phyloP scores from a whole-genome alignment of 2,113 vertebrate genomes.

The Alexandromys fortis region DNA sequence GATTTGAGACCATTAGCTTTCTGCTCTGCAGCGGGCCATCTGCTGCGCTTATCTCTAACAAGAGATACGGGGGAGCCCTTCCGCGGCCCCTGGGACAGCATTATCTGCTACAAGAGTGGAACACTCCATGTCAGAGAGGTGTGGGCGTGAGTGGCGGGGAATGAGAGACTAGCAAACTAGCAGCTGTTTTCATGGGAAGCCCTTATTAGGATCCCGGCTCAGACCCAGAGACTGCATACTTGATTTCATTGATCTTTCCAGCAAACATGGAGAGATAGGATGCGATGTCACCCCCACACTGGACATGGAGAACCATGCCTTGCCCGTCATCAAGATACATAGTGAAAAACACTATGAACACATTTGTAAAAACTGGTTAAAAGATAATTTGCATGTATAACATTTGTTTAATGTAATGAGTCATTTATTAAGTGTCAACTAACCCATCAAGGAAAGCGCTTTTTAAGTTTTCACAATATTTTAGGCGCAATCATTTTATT shows the following conservation, averaged over 20 bases:
- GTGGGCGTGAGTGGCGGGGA: neutral
- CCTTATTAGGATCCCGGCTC: neutral
- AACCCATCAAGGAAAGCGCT: neutral
- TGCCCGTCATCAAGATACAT: neutral
- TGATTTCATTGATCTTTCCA: neutral
- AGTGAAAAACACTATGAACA: neutral
- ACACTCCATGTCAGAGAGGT: neutral
- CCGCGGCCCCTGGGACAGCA: neutral
- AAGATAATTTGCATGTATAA: neutral
- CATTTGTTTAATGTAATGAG: neutral
- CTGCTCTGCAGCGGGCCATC: neutral
- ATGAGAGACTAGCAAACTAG: neutral
- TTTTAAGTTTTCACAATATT: conserved; percentile 24
- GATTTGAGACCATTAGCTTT: conserved; percentile 51
- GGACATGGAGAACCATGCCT: neutral
- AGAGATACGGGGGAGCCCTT: neutral
- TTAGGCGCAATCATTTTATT: neutral
- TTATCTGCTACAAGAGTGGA: neutral
- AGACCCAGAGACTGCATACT: neutral
- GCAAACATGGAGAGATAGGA: neutral
- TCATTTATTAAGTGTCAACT: neutral
- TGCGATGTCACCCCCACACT: neutral
- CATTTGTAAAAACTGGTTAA: neutral
- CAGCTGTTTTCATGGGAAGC: neutral
- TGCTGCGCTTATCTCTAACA: conserved; percentile 13